A percentile compares a stretch with the other conserved stretches of the same genome.
These are phyloP conservation scores for Montipora cactus DNA, from an alignment of 64 coral and sea anemone species.

Conservation along the genomic window DNA sequence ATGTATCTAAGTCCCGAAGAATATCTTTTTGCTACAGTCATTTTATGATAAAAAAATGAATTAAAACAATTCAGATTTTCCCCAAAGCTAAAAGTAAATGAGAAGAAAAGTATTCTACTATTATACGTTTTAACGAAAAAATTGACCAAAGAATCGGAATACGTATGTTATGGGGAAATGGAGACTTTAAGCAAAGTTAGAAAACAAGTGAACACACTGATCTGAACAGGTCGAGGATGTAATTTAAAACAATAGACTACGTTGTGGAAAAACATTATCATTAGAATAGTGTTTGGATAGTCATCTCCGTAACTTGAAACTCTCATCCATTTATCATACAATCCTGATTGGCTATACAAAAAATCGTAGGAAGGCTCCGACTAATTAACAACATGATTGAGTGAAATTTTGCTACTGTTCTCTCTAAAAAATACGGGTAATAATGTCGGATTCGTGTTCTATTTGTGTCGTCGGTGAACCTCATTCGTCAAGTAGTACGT, in stretches of 20 bases:
- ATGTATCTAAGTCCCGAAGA: no score
- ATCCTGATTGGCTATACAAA: background rate
- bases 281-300: conserved; percentile 19
- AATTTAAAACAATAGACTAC: background rate
- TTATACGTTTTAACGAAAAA: no score
- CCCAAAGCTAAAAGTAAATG: no score
- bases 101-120: no score
- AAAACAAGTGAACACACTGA: background rate
- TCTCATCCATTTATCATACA: background rate
- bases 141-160: no score
- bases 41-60: no score
- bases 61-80: no score
- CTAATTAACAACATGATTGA: background rate
- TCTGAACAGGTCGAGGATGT: background rate
- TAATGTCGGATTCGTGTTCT: background rate
- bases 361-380: background rate
- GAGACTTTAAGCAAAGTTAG: background rate
- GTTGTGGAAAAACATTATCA: background rate
- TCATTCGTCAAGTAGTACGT: background rate
- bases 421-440: background rate
- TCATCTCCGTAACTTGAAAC: conserved; percentile 1
- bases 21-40: no score
- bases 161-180: no score
- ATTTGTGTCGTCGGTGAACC: background rate
- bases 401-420: background rate